Base-by-base conservation (phyloP, 2,113 vertebrate species). In the Orthonyx spaldingii region DNA sequence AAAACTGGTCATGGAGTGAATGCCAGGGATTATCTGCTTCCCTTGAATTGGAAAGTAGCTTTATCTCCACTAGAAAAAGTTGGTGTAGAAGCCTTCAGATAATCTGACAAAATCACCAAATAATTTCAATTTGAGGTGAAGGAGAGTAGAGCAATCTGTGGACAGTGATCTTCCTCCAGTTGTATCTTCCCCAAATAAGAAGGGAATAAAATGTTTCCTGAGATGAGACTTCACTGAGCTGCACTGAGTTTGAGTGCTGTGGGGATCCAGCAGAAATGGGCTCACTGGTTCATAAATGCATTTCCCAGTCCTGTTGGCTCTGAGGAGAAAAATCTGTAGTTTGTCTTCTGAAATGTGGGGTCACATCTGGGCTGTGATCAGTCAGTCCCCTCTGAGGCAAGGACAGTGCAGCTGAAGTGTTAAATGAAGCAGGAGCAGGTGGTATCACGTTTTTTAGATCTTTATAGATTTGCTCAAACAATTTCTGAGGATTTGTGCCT, bases 381-480 rank as follows among this genome's bases (percentile, higher is more conserved):
- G 0, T 6, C 10, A 23, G 16, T 35, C 69, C 4, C 7, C 16
- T 14, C 41, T 3, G 2, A 4, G 52, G 56, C 8, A 3, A 18
- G 8, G 49, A 1, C 3, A 14, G 1, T 4, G 24, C 19, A 3
- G 11, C 1, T 23, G 30, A 18, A 4, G 9, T 0, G 0, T 9
- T 12, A 11, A 37, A 22, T 6, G 8, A 19, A 39, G n/a, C 0
- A 9, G 47, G 13, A 55, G 30, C 52, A 33, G 68, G 32, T 4
- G n/a, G 3, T 13, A 5, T 7, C 13, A 2, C 10, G 0, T 8
- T 47, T 60, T 76, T 50, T 19, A 3, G 3, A 28, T 27, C 41
- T 18, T 41, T 42, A 7, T 6, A 22, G 37, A 15, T 74, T 41
- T 85, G 11, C 8, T 23, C 32, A 22, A 70, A 19, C 21, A 8